These are phyloP conservation scores for Drosophila kanapiae DNA, from an alignment of 1,140 invertebrate species.

Conservation along the genomic window DNA sequence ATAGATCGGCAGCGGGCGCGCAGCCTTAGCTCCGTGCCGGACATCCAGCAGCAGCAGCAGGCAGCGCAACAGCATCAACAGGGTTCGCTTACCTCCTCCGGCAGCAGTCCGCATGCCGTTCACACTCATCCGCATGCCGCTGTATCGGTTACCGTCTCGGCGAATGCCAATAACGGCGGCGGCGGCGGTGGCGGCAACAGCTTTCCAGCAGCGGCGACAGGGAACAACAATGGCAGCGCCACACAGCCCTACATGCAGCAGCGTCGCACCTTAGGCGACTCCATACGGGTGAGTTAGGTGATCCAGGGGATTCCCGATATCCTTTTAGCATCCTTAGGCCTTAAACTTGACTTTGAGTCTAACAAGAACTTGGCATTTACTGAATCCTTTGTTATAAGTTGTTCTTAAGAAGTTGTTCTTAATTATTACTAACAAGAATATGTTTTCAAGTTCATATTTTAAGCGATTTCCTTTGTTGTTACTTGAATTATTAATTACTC, in stretches of 20 bases:
- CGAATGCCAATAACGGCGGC: slow-evolving; percentile 79
- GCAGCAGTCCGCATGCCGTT: slow-evolving; percentile 57
- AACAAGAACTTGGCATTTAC: neutral
- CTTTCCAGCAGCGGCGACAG: slow-evolving; percentile 21
- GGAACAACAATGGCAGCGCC: slow-evolving; percentile 69
- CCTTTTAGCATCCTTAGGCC: too few relatives aligned
- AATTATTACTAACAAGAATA: neutral
- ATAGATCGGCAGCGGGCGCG: slow-evolving; percentile 91
- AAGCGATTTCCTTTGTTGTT: neutral
- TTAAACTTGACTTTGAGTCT: neutral
- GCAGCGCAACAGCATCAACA: slow-evolving; percentile 59
- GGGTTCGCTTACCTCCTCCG: slow-evolving; percentile 46
- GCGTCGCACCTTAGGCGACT: slow-evolving; percentile 68
- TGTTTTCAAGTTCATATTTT: neutral
- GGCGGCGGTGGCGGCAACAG: slow-evolving; percentile 85
- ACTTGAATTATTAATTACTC: neutral
- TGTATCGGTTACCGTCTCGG: slow-evolving; percentile 58
- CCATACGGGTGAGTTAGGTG: slow-evolving; percentile 65
- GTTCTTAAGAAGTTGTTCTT: neutral
- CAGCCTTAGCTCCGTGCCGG: slow-evolving; percentile 93
- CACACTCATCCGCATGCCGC: slow-evolving; percentile 57
- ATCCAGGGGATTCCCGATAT: neutral
- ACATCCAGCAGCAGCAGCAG: slow-evolving; percentile 87
- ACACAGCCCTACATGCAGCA: slow-evolving; percentile 71
- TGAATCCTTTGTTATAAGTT: neutral